Base-by-base conservation (phyloP, 2,113 vertebrate genomes). In the Sciurus niger region DNA sequence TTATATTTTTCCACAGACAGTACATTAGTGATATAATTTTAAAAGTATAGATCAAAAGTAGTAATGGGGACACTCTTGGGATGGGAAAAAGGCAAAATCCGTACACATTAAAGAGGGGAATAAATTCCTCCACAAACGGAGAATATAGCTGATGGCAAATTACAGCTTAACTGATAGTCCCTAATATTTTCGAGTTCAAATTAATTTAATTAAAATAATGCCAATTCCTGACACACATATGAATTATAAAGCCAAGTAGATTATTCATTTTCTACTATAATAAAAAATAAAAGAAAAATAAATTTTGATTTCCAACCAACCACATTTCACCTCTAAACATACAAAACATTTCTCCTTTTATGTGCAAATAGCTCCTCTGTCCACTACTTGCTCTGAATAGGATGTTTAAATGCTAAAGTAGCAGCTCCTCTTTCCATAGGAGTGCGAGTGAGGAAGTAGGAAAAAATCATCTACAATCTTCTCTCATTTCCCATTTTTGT, bases 111-210 rank as follows among this genome's bases (percentile, higher is more conserved):
- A 83, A 32, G 13, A 73, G 8, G 25, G 0, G 2, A 70, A 95
- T 95, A 90, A 83, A 95, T 95, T 84, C n/a, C 18, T 94, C 13
- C 10, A 95, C 65, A 90, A 84, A 83, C 22, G 11, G 16, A 90
- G 60, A 82, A 55, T 58, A 22, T 14, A 90, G 46, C 3, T 65
- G 2, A 82, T 22, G 55, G 46, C 34, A 90, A 88, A 65, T 48
- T 51, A 83, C 2, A 89, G 55, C 32, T 67, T 70, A 80, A 53
- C 9, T 68, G 84, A 48, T 12, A 72, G 11, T 93, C 34, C 32
- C 6, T 40, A 72, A 60, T 84, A 84, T 65, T 77, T 96, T 93
- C 76, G 17, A 84, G 14, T 77, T 86, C 51, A 74, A 88, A 95
- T 43, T 40, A 82, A 85, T 77, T 25, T 55, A 70, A 86, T 20